Evolutionary conservation across 2,797 vertebrate species (phyloP), one percentile per base, ranked within the genome.

Genomic region (Darevskia nairensis): DNA sequence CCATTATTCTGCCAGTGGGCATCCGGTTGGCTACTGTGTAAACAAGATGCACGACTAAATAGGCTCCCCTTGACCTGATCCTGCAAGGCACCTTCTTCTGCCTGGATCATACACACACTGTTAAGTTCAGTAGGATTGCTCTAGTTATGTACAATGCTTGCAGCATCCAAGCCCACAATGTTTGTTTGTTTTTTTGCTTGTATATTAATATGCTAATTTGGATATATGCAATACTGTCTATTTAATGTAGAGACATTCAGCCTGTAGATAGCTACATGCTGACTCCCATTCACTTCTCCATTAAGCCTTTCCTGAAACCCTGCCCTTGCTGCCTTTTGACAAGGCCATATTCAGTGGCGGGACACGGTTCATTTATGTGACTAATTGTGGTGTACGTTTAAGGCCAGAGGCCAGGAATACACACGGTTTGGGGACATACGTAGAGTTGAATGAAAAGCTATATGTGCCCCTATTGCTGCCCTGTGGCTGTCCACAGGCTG

Each of bases 111-210:
- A 61, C 21, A 21, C 2, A 46, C 76, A 64, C 74, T 59, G 0
- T 80, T 21, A 27, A 32, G 91, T 80, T 21, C 13, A 32, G 90
- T 84, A n/a, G 0, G 5, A 32, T 78, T 80, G 85, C 0, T 93
- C 89, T 50, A 46, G 85, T 72, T 83, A 81, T 84, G 64, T 89
- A 86, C 74, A 78, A 32, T 75, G 8, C 4, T 29, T 83, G 85
- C 87, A 90, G 72, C 50, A 85, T 80, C 80, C 77, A 93, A 90
- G 66, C 71, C 71, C 71, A 1, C 41, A 39, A 55, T 91, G 90
- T 9, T 32, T 68, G 25, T 23, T 64, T 6, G 2, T 59, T 76
- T 76, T 32, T 39, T 85, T 78, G 29, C 29, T 69, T 68, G 32
- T 10, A 23, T 71, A 29, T 80, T 80, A 80, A 32, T 35, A 23